These are phyloP conservation scores for Machaerirhynchus nigripectus DNA, from an alignment of 2,113 vertebrate species.

Conservation along the genomic window DNA sequence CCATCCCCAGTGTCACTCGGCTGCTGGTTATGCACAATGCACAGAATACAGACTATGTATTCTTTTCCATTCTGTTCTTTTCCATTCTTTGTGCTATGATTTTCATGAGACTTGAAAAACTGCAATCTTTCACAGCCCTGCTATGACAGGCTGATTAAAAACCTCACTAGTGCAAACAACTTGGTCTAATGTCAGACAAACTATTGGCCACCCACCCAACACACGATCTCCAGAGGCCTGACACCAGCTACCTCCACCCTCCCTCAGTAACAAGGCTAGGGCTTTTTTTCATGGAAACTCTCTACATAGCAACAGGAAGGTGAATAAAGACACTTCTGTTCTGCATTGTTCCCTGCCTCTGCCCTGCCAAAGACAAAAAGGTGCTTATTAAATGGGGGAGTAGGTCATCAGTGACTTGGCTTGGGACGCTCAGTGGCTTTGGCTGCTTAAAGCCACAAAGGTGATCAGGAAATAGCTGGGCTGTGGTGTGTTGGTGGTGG, in stretches of 20 bases:
- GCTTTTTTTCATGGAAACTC: neutral
- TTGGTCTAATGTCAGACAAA: neutral
- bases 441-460: neutral
- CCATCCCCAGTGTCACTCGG: rapidly evolving
- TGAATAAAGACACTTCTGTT: neutral
- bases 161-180: neutral
- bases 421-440: neutral
- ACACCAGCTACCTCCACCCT: neutral
- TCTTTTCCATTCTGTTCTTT: neutral
- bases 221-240: neutral
- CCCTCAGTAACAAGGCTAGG: neutral
- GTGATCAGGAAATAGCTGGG: neutral
- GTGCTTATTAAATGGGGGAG: neutral
- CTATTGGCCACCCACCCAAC: too few relatives aligned
- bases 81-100: neutral
- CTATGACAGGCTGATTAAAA: neutral
- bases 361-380: neutral
- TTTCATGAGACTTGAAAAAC: neutral
- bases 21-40: neutral
- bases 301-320: neutral
- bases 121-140: neutral
- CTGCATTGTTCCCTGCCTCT: rapidly evolving
- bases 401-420: neutral
- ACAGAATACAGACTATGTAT: neutral
- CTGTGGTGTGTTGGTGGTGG: neutral